Percentiles rank a stretch among this genome's conserved stretches.
phyloP scores from a whole-genome alignment of 64 coral and sea anemone species.

The Pocillopora damicornis region DNA sequence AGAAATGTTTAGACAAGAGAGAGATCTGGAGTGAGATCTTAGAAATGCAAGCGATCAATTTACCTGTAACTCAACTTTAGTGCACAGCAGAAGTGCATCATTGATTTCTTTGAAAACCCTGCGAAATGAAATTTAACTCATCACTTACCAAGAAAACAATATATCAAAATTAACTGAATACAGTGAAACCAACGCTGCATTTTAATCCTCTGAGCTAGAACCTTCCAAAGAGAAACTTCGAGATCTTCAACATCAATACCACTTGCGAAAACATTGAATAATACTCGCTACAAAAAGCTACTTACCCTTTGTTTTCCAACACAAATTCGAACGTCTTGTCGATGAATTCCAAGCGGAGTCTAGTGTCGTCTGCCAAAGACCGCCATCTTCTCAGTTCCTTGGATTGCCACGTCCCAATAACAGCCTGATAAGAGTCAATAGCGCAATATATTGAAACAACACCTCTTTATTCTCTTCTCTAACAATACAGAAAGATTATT shows the following conservation, averaged over 20 bases:
- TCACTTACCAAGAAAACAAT: constrained; percentile 8
- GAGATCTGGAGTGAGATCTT: too few relatives aligned
- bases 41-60: not conserved
- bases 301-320: constrained; percentile 76
- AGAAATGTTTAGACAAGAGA: not conserved
- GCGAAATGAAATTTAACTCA: not conserved
- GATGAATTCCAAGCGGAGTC: constrained; percentile 56
- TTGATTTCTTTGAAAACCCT: constrained; percentile 54
- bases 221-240: not conserved
- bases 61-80: constrained; percentile 29
- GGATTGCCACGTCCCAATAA: constrained; percentile 72
- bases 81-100: constrained; percentile 28
- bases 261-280: not conserved
- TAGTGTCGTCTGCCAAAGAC: constrained; percentile 37
- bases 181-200: not conserved
- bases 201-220: not conserved
- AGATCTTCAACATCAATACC: not conserved
- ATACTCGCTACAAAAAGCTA: constrained; percentile 1
- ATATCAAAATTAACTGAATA: not conserved
- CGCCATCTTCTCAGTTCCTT: constrained; percentile 89
- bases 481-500: too few relatives aligned
- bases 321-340: constrained; percentile 59
- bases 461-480: too few relatives aligned
- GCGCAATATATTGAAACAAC: not conserved
- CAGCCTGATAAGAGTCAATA: constrained; percentile 11